phyloP scores from a whole-genome alignment of 1,140 invertebrate genomes.

The Hyles euphorbiae region DNA sequence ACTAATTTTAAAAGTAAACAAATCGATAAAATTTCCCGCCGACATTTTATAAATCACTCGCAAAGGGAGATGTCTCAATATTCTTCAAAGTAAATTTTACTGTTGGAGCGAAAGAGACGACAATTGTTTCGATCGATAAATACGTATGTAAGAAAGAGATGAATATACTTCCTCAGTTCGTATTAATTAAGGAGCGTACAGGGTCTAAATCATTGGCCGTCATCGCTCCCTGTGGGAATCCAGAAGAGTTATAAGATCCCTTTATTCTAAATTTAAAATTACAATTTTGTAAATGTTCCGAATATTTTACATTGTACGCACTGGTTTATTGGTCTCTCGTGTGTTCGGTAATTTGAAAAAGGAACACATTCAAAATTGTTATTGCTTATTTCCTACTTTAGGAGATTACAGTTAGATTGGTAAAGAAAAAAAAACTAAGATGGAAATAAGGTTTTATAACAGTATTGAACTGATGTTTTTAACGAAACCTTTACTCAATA shows the following conservation, averaged over 20 bases:
- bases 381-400: too few species aligned
- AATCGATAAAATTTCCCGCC: slow-evolving; percentile 60
- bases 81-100: slow-evolving; percentile 44
- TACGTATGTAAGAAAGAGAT: slow-evolving; percentile 37
- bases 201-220: slow-evolving; percentile 68
- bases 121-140: slow-evolving; percentile 14
- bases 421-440: too few species aligned
- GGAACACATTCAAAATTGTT: background rate
- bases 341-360: slow-evolving; percentile 15
- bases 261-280: slow-evolving; percentile 74
- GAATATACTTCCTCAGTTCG: slow-evolving; percentile 37
- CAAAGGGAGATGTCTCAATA: slow-evolving; percentile 67
- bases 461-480: too few species aligned
- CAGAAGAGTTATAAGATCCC: slow-evolving; percentile 63
- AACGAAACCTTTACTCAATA: too few species aligned
- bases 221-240: slow-evolving; percentile 70
- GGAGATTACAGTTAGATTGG: too few species aligned
- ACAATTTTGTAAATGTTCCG: slow-evolving; percentile 64
- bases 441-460: too few species aligned
- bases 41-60: slow-evolving; percentile 55
- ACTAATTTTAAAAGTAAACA: slow-evolving; percentile 73
- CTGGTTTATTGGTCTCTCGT: slow-evolving; percentile 46
- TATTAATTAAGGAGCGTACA: slow-evolving; percentile 61
- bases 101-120: slow-evolving; percentile 36
- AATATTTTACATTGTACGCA: slow-evolving; percentile 51